A percentile compares a stretch with the other conserved stretches of the same genome.
These are phyloP conservation scores for Cepaea hortensis DNA, from an alignment of 2,888 invertebrate species.

Conservation along the genomic window DNA sequence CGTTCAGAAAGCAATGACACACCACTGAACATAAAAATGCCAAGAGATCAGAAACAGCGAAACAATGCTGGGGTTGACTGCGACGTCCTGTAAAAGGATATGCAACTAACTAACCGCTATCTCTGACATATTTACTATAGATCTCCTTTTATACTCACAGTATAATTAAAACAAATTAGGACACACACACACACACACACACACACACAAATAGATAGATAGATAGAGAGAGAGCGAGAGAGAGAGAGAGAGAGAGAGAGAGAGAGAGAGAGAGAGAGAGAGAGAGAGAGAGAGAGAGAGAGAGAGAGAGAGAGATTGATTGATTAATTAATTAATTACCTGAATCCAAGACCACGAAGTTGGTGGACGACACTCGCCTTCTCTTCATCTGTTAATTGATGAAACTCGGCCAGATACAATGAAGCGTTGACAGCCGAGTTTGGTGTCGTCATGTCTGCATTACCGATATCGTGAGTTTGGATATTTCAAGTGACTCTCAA, in stretches of 20 bases:
- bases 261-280: neutral
- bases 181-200: too few species aligned
- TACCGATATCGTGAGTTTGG: neutral
- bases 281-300: neutral
- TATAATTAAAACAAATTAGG: too few species aligned
- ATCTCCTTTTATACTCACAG: too few species aligned
- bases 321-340: neutral
- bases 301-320: neutral
- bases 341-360: slow-evolving; percentile 27
- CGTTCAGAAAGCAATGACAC: too few species aligned
- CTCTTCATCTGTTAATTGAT: neutral
- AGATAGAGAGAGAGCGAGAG: neutral
- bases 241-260: neutral
- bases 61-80: too few species aligned
- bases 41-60: too few species aligned
- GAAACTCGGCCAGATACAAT: neutral
- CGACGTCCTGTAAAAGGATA: too few species aligned
- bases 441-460: neutral
- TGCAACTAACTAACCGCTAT: too few species aligned
- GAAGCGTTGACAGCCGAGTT: neutral
- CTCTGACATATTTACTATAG: too few species aligned
- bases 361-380: neutral
- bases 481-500: too few species aligned
- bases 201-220: neutral
- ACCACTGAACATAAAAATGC: too few species aligned